phyloP scores from a whole-genome alignment of 2,797 vertebrate genomes.

The Botia almorhae region DNA sequence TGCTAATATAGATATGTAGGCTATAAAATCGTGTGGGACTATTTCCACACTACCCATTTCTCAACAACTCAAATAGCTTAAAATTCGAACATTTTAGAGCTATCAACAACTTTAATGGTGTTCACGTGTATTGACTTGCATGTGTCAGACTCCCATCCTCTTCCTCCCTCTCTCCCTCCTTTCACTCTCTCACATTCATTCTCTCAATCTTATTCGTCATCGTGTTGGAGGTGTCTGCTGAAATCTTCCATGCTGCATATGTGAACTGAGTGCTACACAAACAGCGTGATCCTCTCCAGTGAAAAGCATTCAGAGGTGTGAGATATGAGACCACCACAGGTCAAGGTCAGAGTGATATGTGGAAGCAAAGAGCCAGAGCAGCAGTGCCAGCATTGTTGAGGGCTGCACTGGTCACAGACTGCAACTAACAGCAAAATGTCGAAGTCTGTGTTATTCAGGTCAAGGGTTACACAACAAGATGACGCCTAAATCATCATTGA shows the following conservation, averaged over 20 bases:
- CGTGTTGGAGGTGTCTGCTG: conserved; percentile 2
- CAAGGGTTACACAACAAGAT: conserved; percentile 18
- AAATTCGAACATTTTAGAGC: neutral
- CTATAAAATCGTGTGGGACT: no score
- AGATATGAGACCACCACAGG: conserved; percentile 22
- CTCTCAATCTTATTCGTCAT: neutral
- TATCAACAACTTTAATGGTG: neutral
- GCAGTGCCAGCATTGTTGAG: conserved; percentile 21
- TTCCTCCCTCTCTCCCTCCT: neutral
- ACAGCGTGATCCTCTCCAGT: conserved; percentile 33
- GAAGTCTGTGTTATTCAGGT: conserved; percentile 14
- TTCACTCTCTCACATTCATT: neutral
- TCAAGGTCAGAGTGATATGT: conserved; percentile 43
- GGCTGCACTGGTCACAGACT: neutral
- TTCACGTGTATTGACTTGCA: neutral
- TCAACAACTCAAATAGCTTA: neutral
- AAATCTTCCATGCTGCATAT: conserved; percentile 27
- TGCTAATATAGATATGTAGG: no score
- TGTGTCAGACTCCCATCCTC: neutral
- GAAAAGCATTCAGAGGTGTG: conserved; percentile 28
- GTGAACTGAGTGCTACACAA: conserved; percentile 15
- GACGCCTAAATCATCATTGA: neutral
- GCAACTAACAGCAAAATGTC: conserved; percentile 16
- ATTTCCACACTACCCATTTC: neutral
- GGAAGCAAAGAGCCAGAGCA: neutral